Evolutionary conservation across 2,113 vertebrate genomes (phyloP), one percentile per base, ranked within the genome.

Genomic region (Hemicordylus capensis): DNA sequence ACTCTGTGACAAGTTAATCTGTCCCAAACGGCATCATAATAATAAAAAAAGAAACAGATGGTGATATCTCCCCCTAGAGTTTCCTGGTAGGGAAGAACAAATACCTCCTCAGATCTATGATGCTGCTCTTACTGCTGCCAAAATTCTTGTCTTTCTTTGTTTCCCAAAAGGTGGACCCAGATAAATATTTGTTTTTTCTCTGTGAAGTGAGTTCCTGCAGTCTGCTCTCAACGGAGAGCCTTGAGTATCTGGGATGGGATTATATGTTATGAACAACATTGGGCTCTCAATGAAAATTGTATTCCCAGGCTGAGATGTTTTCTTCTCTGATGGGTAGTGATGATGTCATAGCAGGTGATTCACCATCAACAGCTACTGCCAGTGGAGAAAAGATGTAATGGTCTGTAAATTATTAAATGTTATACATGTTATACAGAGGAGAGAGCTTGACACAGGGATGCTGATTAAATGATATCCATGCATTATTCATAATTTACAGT

Each of bases 21-120:
- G 67, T 80, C 84, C 78, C 84, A 63, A n/a, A 56, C 0, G 24
- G 66, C 54, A 37, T 79, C 63, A 66, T 66, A 66, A n/a, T n/a
- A n/a, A 69, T 70, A 77, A 85, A 85, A 26, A 69, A 85, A 79
- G 76, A 26, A 85, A 46, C 84, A 85, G 84, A 78, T 79, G 84
- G 54, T 39, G 76, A 63, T 80, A 85, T 73, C 84, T 80, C 76
- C 76, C 67, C 58, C 66, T 80, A 73, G 84, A 80, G 67, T 73
- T 80, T 61, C 83, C 54, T 80, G 8, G 56, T 31, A 73, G 76
- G 76, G 66, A 56, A 63, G 46, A 79, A 72, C 67, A 72, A 84
- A 73, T 64, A 37, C 76, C 66, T 80, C 67, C 80, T 85, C 67
- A 85, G 20, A 58, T 85, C 78, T 85, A 37, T 79, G 42, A 72